Conservation (phyloP, 2,797 vertebrate species). For the Denticeps clupeoides region DNA sequence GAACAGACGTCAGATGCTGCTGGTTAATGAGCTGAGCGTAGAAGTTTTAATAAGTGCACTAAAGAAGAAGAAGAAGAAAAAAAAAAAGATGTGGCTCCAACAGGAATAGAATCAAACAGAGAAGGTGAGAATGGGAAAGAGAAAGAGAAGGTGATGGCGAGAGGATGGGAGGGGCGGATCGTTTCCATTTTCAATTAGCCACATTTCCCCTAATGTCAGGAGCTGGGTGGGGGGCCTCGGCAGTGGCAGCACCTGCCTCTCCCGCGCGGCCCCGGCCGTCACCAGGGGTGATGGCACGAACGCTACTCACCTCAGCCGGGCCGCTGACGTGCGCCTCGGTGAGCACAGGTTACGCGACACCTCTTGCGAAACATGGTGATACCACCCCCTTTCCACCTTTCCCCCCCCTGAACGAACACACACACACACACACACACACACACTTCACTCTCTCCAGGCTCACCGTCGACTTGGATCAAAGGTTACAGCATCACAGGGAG, state of each 20-base stretch:
- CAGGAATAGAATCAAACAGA: too few species aligned
- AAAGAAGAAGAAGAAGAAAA: too few species aligned
- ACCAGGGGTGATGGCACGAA: slow-evolving; percentile 2
- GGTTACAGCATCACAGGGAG: neutral
- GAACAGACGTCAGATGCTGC: too few species aligned
- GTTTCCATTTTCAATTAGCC: slow-evolving; percentile 21
- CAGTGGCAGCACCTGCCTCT: slow-evolving; percentile 5
- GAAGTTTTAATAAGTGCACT: too few species aligned
- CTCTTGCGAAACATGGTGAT: too few species aligned
- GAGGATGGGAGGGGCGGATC: too few species aligned
- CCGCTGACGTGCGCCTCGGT: slow-evolving; percentile 12
- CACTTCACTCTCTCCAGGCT: neutral
- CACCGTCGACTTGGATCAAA: slow-evolving; percentile 1
- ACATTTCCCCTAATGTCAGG: slow-evolving; percentile 14
- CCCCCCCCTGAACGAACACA: neutral
- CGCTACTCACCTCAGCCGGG: slow-evolving; percentile 12
- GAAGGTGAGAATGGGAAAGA: neutral
- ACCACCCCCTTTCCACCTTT: neutral
- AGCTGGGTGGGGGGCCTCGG: slow-evolving; percentile 6
- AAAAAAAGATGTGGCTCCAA: too few species aligned
- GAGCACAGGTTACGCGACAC: slow-evolving; percentile 10
- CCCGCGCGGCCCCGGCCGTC: neutral
- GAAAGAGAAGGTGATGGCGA: neutral
- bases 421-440: neutral
- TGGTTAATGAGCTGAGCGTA: too few species aligned